Evolutionary conservation across 2,888 invertebrate genomes (phyloP).

Genomic region (Acronicta leporina): DNA sequence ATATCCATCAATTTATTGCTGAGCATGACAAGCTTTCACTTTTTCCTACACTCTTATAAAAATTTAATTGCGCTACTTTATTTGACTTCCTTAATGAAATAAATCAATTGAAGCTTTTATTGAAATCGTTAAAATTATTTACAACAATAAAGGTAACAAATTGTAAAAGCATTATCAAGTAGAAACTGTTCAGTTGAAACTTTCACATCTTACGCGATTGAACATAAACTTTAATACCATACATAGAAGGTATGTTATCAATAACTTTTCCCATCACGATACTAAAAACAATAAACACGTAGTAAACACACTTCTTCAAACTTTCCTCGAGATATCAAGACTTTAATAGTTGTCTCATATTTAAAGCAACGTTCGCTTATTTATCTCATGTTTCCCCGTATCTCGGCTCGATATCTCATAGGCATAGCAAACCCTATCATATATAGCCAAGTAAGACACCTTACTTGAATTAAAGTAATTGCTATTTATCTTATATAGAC

Average conservation of each 20-base stretch:
- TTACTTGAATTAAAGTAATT: background rate
- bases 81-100: no score
- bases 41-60: no score
- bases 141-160: no score
- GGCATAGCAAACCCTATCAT: background rate
- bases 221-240: background rate
- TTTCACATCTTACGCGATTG: background rate
- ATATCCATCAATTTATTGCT: no score
- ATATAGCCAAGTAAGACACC: no score
- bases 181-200: background rate
- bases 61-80: no score
- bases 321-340: constrained; percentile 6
- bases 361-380: background rate
- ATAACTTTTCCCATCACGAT: background rate
- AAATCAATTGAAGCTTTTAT: no score
- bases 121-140: no score
- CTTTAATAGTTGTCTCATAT: background rate
- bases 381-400: constrained; percentile 6
- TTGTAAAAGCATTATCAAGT: no score
- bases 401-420: background rate
- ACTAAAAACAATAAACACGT: background rate
- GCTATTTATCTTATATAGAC: no score
- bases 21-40: no score
- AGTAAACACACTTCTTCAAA: background rate
- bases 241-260: background rate